Percentiles rank a stretch among this genome's conserved stretches.
phyloP scores from a whole-genome alignment of 2,797 vertebrate species.

The Pseudochirops corinnae region DNA sequence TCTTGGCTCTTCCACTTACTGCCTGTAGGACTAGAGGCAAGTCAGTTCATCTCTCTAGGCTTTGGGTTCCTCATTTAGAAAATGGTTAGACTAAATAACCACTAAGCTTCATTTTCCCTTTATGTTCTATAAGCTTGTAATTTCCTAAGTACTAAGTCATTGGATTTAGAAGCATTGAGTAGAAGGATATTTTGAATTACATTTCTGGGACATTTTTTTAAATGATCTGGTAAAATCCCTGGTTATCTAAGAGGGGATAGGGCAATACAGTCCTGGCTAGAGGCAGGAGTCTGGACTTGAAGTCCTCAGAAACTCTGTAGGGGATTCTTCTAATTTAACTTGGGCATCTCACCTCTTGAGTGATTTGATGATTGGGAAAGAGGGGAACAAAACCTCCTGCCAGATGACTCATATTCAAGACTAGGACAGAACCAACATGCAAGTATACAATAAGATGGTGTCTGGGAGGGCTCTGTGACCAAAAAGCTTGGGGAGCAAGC shows the following conservation, averaged over 20 bases:
- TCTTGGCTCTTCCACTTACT: not conserved
- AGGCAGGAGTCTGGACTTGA: not conserved
- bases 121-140: not conserved
- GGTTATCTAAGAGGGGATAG: not conserved
- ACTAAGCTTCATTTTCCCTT: not conserved
- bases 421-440: not conserved
- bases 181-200: not conserved
- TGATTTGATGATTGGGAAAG: not conserved
- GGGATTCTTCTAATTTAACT: not conserved
- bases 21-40: not conserved
- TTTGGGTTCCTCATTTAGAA: not conserved
- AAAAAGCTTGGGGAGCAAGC: not conserved
- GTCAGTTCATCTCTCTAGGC: not conserved
- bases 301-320: not conserved
- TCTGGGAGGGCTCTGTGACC: not conserved
- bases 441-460: not conserved
- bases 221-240: not conserved
- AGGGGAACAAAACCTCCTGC: not conserved
- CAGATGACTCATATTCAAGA: not conserved
- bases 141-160: not conserved
- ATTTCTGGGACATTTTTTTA: slow-evolving; percentile 15
- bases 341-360: not conserved
- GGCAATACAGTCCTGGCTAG: not conserved
- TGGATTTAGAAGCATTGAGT: not conserved
- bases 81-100: not conserved